These are phyloP conservation scores for Eilema caniola DNA, from an alignment of 2,888 invertebrate species.

Conservation along the genomic window DNA sequence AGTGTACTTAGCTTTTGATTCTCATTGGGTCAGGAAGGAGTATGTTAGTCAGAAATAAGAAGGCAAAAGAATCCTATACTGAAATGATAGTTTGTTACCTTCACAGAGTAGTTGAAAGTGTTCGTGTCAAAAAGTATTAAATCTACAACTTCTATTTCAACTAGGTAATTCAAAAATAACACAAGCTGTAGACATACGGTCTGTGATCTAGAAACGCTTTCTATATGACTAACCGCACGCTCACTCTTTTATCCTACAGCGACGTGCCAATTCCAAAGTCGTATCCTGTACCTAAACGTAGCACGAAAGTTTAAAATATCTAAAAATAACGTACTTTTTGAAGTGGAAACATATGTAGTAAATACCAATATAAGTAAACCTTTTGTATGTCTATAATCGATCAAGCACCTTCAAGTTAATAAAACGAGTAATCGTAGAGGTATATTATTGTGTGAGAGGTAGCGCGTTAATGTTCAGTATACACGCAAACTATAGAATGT, in stretches of 20 bases:
- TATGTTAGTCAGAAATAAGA: neutral
- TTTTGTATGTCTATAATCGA: slow-evolving; percentile 43
- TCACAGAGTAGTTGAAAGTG: neutral
- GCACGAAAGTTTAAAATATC: too few relatives aligned
- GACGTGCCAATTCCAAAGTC: too few relatives aligned
- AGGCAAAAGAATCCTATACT: neutral
- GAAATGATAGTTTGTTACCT: neutral
- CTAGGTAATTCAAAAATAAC: neutral
- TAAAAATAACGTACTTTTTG: slow-evolving; percentile 34
- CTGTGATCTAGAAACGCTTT: neutral
- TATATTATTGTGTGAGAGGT: slow-evolving; percentile 55
- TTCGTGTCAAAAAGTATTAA: neutral
- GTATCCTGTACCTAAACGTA: too few relatives aligned
- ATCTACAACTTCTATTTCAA: too few relatives aligned
- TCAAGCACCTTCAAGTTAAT: slow-evolving; percentile 50
- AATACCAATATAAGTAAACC: slow-evolving; percentile 46
- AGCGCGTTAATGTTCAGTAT: slow-evolving; percentile 65
- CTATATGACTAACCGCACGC: too few relatives aligned
- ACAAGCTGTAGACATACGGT: neutral
- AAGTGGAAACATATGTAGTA: slow-evolving; percentile 42
- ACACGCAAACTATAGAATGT: slow-evolving; percentile 61
- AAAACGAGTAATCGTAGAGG: slow-evolving; percentile 65
- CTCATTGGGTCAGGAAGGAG: neutral
- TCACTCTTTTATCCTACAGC: too few relatives aligned
- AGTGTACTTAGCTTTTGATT: slow-evolving; percentile 21